phyloP scores from a whole-genome alignment of 2,113 vertebrate species.

The Bubo bubo region DNA sequence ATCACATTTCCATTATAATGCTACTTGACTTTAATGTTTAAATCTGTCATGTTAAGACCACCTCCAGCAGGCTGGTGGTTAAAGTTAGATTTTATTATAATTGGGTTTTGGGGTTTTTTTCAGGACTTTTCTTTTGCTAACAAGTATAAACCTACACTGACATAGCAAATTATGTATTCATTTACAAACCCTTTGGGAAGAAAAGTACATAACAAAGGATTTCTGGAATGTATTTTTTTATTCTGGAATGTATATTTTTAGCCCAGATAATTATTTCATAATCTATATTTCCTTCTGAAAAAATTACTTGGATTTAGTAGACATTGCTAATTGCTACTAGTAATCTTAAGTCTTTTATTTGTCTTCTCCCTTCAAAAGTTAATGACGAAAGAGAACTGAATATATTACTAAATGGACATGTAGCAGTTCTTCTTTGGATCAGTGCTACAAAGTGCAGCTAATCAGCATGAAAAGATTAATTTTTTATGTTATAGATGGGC shows the following conservation, averaged over 20 bases:
- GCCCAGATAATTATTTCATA: conserved; percentile 31
- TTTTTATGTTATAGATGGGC: neutral
- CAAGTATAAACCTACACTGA: conserved; percentile 37
- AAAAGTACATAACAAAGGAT: conserved; percentile 49
- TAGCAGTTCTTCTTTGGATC: neutral
- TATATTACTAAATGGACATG: neutral
- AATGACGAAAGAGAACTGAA: neutral
- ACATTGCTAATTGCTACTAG: conserved; percentile 22
- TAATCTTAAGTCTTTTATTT: neutral
- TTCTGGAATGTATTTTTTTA: conserved; percentile 22
- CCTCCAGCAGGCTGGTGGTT: neutral
- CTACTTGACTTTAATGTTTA: neutral
- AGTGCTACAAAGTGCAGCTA: neutral
- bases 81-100: conserved; percentile 39
- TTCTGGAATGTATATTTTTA: conserved; percentile 29
- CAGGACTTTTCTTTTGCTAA: conserved; percentile 60
- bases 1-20: neutral
- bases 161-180: conserved; percentile 49
- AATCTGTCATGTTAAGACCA: conserved; percentile 15
- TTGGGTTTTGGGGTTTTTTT: neutral
- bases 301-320: neutral
- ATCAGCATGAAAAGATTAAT: neutral
- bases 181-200: conserved; percentile 61
- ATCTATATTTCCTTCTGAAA: conserved; percentile 18
- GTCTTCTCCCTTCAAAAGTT: conserved; percentile 9